Evolutionary conservation across 2,113 vertebrate species (phyloP).

Genomic region (Polypterus bichir): DNA sequence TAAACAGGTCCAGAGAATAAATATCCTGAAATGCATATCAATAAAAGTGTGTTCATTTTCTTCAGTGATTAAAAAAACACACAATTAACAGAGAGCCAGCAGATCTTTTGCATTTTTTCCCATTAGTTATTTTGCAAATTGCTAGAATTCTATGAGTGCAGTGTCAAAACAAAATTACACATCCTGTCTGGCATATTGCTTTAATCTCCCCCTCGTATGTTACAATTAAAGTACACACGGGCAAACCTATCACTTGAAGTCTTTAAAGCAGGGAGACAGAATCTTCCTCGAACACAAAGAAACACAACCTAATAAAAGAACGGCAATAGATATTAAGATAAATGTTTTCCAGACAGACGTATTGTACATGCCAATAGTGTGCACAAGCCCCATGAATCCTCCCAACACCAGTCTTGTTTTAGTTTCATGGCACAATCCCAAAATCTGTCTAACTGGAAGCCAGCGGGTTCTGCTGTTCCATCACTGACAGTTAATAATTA

Average conservation of each 20-base stretch:
- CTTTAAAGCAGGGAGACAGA: constrained; percentile 24
- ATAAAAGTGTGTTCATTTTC: too few relatives aligned
- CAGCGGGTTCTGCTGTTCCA: constrained; percentile 61
- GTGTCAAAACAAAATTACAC: too few relatives aligned
- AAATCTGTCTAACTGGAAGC: constrained; percentile 38
- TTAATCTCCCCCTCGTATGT: constrained; percentile 4
- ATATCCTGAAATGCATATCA: too few relatives aligned
- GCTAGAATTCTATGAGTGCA: too few relatives aligned
- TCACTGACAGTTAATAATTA: constrained; percentile 85
- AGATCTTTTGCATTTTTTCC: too few relatives aligned
- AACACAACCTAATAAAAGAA: constrained; percentile 19
- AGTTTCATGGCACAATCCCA: constrained; percentile 42
- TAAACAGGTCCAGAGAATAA: too few relatives aligned
- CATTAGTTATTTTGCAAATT: too few relatives aligned
- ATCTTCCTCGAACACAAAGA: constrained; percentile 23
- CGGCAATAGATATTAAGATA: constrained; percentile 35
- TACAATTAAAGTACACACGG: constrained; percentile 9
- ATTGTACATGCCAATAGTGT: constrained; percentile 37
- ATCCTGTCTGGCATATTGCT: background rate
- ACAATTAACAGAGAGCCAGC: too few relatives aligned
- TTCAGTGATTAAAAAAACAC: too few relatives aligned
- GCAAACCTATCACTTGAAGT: constrained; percentile 16
- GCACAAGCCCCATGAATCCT: constrained; percentile 34
- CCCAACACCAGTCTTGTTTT: constrained; percentile 32
- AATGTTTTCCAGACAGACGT: constrained; percentile 25